A percentile compares a stretch with the other conserved stretches of the same genome.
These are phyloP conservation scores for Heterodera schachtii DNA, from an alignment of 1,140 invertebrate genomes.

Conservation along the genomic window DNA sequence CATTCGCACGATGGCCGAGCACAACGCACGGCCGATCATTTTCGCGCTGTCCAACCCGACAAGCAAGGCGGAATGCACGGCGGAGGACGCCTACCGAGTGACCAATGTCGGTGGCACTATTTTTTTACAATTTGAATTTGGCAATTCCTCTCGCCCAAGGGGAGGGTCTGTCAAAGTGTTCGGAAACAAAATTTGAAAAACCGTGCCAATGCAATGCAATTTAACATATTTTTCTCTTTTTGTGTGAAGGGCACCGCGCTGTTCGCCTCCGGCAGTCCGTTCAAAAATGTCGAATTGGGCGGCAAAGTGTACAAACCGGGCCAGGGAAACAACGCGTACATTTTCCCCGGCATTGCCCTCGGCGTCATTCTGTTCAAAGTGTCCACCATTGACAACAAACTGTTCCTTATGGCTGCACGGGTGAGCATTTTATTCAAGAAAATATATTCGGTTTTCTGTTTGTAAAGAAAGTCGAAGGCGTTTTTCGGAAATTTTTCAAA, in stretches of 20 bases:
- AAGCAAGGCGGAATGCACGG: slow-evolving; percentile 91
- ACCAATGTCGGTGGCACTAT: slow-evolving; percentile 75
- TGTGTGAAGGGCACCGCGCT: slow-evolving; percentile 78
- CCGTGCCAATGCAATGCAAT: not conserved
- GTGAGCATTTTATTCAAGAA: slow-evolving; percentile 64
- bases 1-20: slow-evolving; percentile 80
- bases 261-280: slow-evolving; percentile 89
- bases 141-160: not conserved
- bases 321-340: slow-evolving; percentile 94
- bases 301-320: slow-evolving; percentile 83
- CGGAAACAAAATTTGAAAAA: not conserved
- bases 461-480: too few species aligned
- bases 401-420: slow-evolving; percentile 86
- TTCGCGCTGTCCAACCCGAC: slow-evolving; percentile 96
- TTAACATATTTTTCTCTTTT: slow-evolving; percentile 15
- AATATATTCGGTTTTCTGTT: not conserved
- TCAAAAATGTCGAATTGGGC: slow-evolving; percentile 78
- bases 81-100: slow-evolving; percentile 82
- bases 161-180: too few species aligned
- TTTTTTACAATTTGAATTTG: slow-evolving; percentile 15
- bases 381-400: slow-evolving; percentile 83
- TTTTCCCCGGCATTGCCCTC: slow-evolving; percentile 84
- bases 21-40: slow-evolving; percentile 84
- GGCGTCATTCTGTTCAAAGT: slow-evolving; percentile 80
- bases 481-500: too few species aligned